Base-by-base conservation (phyloP, 1,140 invertebrate species). In the Orchesella cincta region DNA sequence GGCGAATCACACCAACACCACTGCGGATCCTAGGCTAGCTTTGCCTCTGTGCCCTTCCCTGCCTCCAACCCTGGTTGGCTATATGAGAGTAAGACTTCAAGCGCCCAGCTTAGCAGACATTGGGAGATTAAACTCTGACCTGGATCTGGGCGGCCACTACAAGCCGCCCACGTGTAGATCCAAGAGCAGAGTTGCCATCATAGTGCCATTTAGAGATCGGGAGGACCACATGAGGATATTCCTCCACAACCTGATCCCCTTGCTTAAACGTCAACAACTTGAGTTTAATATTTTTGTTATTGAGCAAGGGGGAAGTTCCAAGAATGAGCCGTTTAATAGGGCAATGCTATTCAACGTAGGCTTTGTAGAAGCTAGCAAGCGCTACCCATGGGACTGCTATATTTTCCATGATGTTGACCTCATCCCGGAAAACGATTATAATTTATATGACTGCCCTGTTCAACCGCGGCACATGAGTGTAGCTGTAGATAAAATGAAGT, bases 281-380 rank as follows among this genome's bases (percentile, higher is more conserved):
- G 81, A 82, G 33, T 82, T 79, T 67, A 80, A 82, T 62, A 78
- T 82, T 36, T 82, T 79, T 46, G 78, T 82, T 8, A 80, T 82
- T 46, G 81, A 82, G 52, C 81, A 82, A 72, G 79, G 71, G 18
- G 81, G 81, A 23, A 35, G 29, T 16, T 62, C 74, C 1, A 76
- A 76, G 36, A 64, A 76, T 14, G 62, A 71, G 34, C 67, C 36
- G 29, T 71, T 71, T 29, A 64, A 75, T 36, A 89, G 95, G 74
- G 97, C 94, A 0, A 93, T 93, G 88, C 87, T 98, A 64, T 94
- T 98, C 91, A 98, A 98, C 86, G 91, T 98, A n/a, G 97, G 96
- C 8, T 98, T 92, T 85, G 88, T 90, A 51, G 96, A 98, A 86
- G 92, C 94, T 0, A 85, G 91, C 79, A 93, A 93, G 84, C 86